These are phyloP conservation scores for Sarcophaga variegata DNA, from an alignment of 2,888 invertebrate genomes.

Conservation along the genomic window DNA sequence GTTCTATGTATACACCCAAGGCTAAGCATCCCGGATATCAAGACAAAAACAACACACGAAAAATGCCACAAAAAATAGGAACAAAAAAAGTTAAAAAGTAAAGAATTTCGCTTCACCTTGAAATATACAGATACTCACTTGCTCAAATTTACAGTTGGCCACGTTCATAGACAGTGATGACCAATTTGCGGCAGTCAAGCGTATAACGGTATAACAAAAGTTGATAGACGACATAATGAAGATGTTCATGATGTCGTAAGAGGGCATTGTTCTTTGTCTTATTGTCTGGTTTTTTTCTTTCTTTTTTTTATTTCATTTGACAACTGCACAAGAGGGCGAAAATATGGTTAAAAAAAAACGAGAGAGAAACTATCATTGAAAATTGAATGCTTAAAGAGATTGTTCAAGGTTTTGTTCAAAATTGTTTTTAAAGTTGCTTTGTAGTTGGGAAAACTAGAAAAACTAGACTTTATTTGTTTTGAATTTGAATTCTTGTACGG, in stretches of 20 bases:
- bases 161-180: slow-evolving; percentile 33
- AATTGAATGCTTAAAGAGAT: too few relatives aligned
- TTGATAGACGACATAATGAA: background rate
- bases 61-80: background rate
- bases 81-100: background rate
- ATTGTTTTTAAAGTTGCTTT: too few relatives aligned
- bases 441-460: background rate
- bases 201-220: background rate
- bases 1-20: slow-evolving; percentile 24
- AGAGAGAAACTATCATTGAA: background rate
- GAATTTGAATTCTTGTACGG: background rate
- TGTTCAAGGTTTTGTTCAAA: too few relatives aligned
- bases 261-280: slow-evolving; percentile 13
- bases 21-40: slow-evolving; percentile 11
- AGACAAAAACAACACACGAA: slow-evolving; percentile 1
- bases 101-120: background rate
- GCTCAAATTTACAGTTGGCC: background rate
- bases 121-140: background rate
- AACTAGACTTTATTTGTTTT: background rate
- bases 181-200: slow-evolving; percentile 47
- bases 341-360: background rate
- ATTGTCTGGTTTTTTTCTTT: background rate
- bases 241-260: background rate
- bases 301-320: background rate
- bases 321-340: background rate